A percentile compares a stretch with the other conserved stretches of the same genome.
phyloP scores from a whole-genome alignment of 2,888 invertebrate species.

The Latrodectus hesperus region DNA sequence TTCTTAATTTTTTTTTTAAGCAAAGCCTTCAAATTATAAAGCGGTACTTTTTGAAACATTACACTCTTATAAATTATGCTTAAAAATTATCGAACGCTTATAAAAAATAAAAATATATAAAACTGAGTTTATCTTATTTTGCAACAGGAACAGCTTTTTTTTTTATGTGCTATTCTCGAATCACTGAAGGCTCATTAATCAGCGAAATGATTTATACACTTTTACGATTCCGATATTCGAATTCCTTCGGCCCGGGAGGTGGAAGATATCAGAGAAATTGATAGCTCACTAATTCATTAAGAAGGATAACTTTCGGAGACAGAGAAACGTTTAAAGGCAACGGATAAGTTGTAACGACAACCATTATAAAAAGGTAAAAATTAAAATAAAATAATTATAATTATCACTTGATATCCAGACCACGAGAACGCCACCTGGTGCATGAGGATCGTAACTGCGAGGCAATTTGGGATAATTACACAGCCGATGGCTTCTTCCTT shows the following conservation, averaged over 20 bases:
- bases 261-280: constrained; percentile 5
- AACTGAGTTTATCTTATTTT: too few relatives aligned
- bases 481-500: constrained; percentile 7
- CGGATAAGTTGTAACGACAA: constrained; percentile 39
- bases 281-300: constrained; percentile 18
- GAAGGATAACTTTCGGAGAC: neutral
- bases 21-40: too few relatives aligned
- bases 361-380: constrained; percentile 33
- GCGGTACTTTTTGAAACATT: too few relatives aligned
- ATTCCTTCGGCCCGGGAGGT: neutral
- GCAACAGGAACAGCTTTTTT: too few relatives aligned
- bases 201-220: neutral
- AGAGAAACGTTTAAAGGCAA: constrained; percentile 20
- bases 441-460: constrained; percentile 16
- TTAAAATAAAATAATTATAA: constrained; percentile 42
- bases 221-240: constrained; percentile 1
- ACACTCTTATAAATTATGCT: too few relatives aligned
- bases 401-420: constrained; percentile 27
- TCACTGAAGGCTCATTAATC: too few relatives aligned
- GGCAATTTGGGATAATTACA: constrained; percentile 42
- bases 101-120: too few relatives aligned
- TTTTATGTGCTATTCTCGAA: too few relatives aligned
- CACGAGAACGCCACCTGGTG: constrained; percentile 46
- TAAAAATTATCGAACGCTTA: too few relatives aligned
- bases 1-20: too few relatives aligned